phyloP scores from a whole-genome alignment of 1,140 invertebrate genomes.

The Nebria ingens region DNA sequence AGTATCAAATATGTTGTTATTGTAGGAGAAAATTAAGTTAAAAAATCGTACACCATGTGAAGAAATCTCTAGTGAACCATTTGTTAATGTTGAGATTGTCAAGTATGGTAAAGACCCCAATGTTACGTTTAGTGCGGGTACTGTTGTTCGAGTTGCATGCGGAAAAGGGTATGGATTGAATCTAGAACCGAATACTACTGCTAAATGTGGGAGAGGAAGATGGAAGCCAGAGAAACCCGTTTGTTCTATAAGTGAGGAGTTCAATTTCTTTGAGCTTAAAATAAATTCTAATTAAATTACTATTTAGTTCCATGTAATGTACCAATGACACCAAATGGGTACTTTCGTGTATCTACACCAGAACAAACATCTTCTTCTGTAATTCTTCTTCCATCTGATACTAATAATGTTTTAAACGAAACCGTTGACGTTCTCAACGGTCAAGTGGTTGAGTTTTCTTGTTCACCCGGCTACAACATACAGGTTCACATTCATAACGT shows the following conservation, averaged over 20 bases:
- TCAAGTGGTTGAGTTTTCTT: constrained; percentile 53
- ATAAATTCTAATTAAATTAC: constrained; percentile 5
- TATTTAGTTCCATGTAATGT: constrained; percentile 55
- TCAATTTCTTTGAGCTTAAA: constrained; percentile 5
- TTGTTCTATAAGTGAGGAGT: constrained; percentile 59
- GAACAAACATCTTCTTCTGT: constrained; percentile 22
- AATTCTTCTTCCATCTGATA: constrained; percentile 16
- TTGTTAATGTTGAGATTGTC: constrained; percentile 53
- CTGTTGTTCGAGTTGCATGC: constrained; percentile 59
- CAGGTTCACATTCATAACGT: constrained; percentile 28
- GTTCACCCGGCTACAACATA: constrained; percentile 53
- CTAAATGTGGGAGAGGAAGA: constrained; percentile 61
- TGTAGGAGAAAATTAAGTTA: constrained; percentile 23
- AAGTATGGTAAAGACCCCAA: constrained; percentile 48
- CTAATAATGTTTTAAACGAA: constrained; percentile 38
- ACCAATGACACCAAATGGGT: constrained; percentile 49
- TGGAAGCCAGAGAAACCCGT: constrained; percentile 73
- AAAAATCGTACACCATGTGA: constrained; percentile 38
- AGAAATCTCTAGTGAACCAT: constrained; percentile 48
- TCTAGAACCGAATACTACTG: constrained; percentile 60
- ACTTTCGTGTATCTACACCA: constrained; percentile 43
- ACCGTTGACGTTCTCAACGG: constrained; percentile 47
- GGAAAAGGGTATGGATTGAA: constrained; percentile 63
- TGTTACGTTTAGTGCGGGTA: constrained; percentile 50
- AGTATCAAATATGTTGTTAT: not conserved